Percentiles rank a stretch among this genome's conserved stretches.
phyloP scores from a whole-genome alignment of 2,888 invertebrate genomes.

The Dryocosmus kuriphilus region DNA sequence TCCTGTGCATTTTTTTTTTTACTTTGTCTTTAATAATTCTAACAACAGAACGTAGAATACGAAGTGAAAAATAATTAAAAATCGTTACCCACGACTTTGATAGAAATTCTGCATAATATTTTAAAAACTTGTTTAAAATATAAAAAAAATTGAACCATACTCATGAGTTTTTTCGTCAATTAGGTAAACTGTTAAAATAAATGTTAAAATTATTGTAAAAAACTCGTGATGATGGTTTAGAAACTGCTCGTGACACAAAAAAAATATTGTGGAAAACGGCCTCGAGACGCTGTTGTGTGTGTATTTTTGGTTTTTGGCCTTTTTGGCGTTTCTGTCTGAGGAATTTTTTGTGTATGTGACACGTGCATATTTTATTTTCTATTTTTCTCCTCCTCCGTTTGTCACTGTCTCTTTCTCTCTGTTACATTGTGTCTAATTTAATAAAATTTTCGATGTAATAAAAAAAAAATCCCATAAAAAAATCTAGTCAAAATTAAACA shows the following conservation, averaged over 20 bases:
- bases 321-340: constrained; percentile 59
- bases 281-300: constrained; percentile 68
- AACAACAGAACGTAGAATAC: not conserved
- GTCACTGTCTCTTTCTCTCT: constrained; percentile 51
- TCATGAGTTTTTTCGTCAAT: constrained; percentile 34
- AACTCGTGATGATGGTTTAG: constrained; percentile 34
- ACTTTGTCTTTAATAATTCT: not conserved
- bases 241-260: constrained; percentile 35
- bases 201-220: not conserved
- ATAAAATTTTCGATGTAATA: constrained; percentile 26
- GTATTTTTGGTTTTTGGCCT: constrained; percentile 68
- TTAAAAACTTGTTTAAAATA: not conserved
- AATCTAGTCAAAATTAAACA: constrained; percentile 15
- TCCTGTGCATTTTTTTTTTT: not conserved
- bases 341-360: constrained; percentile 63
- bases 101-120: not conserved
- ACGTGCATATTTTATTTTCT: constrained; percentile 54
- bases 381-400: constrained; percentile 54
- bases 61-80: not conserved
- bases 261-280: constrained; percentile 60
- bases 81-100: not conserved
- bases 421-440: constrained; percentile 50
- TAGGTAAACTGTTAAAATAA: not conserved
- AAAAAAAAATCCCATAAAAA: constrained; percentile 19
- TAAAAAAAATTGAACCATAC: constrained; percentile 6